These are phyloP conservation scores for Odontamblyopus lacepedii DNA, from an alignment of 2,797 vertebrate species.

Conservation along the genomic window DNA sequence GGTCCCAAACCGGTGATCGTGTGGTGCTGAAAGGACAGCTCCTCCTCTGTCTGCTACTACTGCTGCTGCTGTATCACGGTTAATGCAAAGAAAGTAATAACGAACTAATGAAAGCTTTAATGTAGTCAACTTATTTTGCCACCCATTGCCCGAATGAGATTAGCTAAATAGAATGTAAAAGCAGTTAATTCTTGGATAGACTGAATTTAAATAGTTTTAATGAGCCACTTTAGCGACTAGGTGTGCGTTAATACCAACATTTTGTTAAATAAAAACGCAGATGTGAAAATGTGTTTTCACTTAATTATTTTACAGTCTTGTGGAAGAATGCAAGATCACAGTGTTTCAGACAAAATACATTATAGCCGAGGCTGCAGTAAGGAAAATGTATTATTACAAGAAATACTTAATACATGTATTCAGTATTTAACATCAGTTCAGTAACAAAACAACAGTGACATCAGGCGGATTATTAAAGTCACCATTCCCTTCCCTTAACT, in stretches of 20 bases:
- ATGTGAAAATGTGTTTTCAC: neutral
- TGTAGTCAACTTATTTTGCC: constrained; percentile 39
- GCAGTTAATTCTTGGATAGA: constrained; percentile 1
- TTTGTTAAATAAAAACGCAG: neutral
- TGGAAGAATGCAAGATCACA: neutral
- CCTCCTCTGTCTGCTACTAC: constrained; percentile 41
- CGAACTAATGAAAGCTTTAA: constrained; percentile 46
- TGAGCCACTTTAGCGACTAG: neutral
- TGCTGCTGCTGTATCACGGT: constrained; percentile 13
- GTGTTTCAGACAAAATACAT: neutral
- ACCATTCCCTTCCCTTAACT: neutral
- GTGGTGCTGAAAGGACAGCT: constrained; percentile 80
- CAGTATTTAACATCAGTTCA: neutral
- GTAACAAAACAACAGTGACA: neutral
- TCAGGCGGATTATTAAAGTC: neutral
- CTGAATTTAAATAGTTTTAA: constrained; percentile 5
- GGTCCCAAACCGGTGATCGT: neutral
- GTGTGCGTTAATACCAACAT: neutral
- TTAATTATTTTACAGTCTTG: neutral
- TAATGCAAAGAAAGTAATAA: constrained; percentile 46
- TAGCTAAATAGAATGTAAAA: constrained; percentile 18
- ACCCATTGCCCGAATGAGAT: constrained; percentile 22
- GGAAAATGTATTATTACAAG: too few relatives aligned
- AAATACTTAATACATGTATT: neutral
- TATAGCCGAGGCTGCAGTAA: too few relatives aligned